These are phyloP conservation scores for Pachypeltis micranthus DNA, from an alignment of 1,140 invertebrate genomes.

Conservation along the genomic window DNA sequence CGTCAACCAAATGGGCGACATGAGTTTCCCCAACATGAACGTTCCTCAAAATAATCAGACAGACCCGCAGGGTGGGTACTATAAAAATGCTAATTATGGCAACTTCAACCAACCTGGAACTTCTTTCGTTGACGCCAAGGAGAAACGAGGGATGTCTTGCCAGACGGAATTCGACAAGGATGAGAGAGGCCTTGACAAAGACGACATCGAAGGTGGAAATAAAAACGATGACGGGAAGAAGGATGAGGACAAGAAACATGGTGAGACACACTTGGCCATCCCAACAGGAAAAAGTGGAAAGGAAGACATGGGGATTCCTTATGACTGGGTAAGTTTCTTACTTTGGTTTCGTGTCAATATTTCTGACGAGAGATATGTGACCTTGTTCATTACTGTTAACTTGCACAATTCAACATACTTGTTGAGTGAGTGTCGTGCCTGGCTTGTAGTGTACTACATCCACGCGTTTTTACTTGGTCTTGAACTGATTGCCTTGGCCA, in stretches of 20 bases:
- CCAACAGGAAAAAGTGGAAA: constrained; percentile 37
- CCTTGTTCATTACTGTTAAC: too few species aligned
- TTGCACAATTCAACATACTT: too few species aligned
- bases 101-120: constrained; percentile 28
- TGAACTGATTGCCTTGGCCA: too few species aligned
- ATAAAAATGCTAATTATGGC: constrained; percentile 7
- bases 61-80: neutral
- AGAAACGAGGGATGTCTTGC: constrained; percentile 26
- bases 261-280: constrained; percentile 29
- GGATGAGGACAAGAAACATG: constrained; percentile 37
- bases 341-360: too few species aligned
- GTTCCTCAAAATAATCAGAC: too few species aligned
- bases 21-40: too few species aligned
- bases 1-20: too few species aligned
- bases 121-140: constrained; percentile 28
- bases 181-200: constrained; percentile 13
- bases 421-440: too few species aligned
- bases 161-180: constrained; percentile 25
- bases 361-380: neutral
- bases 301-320: constrained; percentile 66
- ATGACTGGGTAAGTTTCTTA: constrained; percentile 55
- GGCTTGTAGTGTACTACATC: too few species aligned
- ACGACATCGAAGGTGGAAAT: constrained; percentile 21
- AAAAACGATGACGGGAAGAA: constrained; percentile 29
- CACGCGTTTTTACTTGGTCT: too few species aligned